Base-by-base conservation (phyloP, 1,140 invertebrate genomes). In the Ctenoplectra terminalis region DNA sequence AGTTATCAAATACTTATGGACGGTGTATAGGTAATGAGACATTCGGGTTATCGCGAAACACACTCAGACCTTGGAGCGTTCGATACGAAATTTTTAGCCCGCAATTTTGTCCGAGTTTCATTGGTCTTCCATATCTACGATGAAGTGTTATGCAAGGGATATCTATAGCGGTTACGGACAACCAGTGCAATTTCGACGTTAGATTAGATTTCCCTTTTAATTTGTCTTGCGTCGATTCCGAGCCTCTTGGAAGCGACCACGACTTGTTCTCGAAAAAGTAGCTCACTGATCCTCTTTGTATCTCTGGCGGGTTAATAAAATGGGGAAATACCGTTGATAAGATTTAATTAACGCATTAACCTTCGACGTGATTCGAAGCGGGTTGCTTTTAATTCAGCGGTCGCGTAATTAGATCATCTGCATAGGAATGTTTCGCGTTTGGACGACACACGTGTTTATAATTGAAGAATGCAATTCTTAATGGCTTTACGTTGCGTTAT, bases 381-480 rank as follows among this genome's bases (percentile, higher is more conserved):
- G 13, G 37, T 29, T 50, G 2, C 7, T 31, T 67, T 66, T 67
- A 66, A 67, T 40, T 56, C 48, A 29, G 4, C 15, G 15, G 37
- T 29, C 26, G 8, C 15, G 29, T 69, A 76, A 76, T 67, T 69
- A 69, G 37, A 56, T 52, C 15, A 43, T 43, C 43, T n/a, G 50
- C 20, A 20, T 37, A 23, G 46, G 31, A 66, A 40, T 31, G 34
- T 31, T 66, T 11, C 26, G 5, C 50, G 7, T 17, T 3, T 34
- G 13, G 26, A 52, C 17, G 52, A 63, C 26, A 58, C 26, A 50
- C 61, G 50, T 60, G 52, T 54, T 48, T 70, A 23, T 80, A 84
- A 79, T 85, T 67, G 75, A 60, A 54, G 58, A 52, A 31, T 69
- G 37, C 37, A 31, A 67, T 80, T 54, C 63, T 31, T 46, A 48